Percentiles rank a stretch among this genome's conserved stretches.
Evolutionary conservation across 2,113 vertebrate genomes (phyloP).

Genomic region (Zeus faber): DNA sequence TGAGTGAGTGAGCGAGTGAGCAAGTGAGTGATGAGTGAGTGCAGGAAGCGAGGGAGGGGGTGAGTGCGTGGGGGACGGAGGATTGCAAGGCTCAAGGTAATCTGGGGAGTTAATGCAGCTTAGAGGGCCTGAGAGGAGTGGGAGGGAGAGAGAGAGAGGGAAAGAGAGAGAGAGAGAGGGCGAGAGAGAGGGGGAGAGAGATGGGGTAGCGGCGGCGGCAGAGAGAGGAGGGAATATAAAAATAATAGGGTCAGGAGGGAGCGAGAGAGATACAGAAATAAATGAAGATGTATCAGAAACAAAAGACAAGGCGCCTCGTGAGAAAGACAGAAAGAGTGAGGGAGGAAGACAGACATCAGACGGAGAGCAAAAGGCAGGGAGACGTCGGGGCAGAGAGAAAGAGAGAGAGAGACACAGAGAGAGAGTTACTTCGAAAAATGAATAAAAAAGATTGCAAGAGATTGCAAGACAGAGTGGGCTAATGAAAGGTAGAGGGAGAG

Average conservation of each 20-base stretch:
- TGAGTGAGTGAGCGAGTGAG: slow-evolving; percentile 42
- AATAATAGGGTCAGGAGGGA: slow-evolving; percentile 67
- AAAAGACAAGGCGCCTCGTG: slow-evolving; percentile 55
- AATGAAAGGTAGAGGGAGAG: slow-evolving; percentile 64
- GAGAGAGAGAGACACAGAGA: slow-evolving; percentile 11
- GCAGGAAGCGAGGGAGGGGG: slow-evolving; percentile 38
- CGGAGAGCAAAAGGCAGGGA: slow-evolving; percentile 43
- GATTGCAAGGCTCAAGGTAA: slow-evolving; percentile 78
- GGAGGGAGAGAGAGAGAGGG: slow-evolving; percentile 13
- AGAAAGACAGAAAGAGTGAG: slow-evolving; percentile 12
- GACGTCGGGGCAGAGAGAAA: slow-evolving; percentile 30
- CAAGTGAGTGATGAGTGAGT: too few relatives aligned
- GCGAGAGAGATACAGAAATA: slow-evolving; percentile 34
- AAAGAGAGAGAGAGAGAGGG: not conserved
- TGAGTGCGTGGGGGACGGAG: slow-evolving; percentile 65
- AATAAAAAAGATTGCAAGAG: slow-evolving; percentile 47
- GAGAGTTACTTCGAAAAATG: slow-evolving; percentile 23
- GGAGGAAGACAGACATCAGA: slow-evolving; percentile 22
- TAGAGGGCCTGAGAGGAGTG: slow-evolving; percentile 56
- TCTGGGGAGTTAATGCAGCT: slow-evolving; percentile 80
- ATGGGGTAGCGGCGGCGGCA: slow-evolving; percentile 37
- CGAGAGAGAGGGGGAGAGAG: slow-evolving; percentile 59
- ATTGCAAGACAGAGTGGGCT: slow-evolving; percentile 64
- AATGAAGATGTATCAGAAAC: slow-evolving; percentile 70
- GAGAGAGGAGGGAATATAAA: slow-evolving; percentile 57